Evolutionary conservation across 2,113 vertebrate genomes (phyloP), one percentile per base, ranked within the genome.

Genomic region (Pelobates fuscus): DNA sequence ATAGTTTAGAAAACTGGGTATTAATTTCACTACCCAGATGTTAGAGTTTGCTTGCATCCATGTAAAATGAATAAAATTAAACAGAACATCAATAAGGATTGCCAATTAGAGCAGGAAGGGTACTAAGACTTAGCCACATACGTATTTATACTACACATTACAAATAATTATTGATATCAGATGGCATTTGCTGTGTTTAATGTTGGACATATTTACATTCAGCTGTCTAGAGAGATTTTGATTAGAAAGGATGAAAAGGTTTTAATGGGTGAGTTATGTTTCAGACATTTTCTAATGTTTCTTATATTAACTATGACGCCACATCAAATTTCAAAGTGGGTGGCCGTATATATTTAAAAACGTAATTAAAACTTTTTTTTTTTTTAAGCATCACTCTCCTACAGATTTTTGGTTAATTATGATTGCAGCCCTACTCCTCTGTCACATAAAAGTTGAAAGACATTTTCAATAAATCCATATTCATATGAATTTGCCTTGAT

Each of bases 171-270:
- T 54, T 72, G 10, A 10, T 25, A 54, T 54, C 60, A 30, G 23
- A 27, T 54, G 61, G 30, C 32, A 41, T 44, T 57, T 58, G 21
- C 30, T 43, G 8, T 24, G 26, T 54, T 72, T 72, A 54, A 37
- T 63, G 26, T 23, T 26, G 55, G 41, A 60, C 17, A 44, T 66
- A 30, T 67, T 76, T 67, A 76, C 55, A 67, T 46, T 59, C 23
- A 27, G 10, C 49, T 76, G 72, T 67, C 72, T 55, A 29, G 30
- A 46, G 30, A 46, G 20, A 41, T 21, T 76, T 76, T 76, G 52
- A 76, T 67, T 67, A 66, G 49, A 8, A 26, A 29, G 60, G 64
- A 30, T 59, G 26, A 71, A 74, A 43, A 70, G 25, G 32, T 27
- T 66, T 58, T 67, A 60, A 59, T 67, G 55, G 65, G 41, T 14